Base-by-base conservation (phyloP, 1,140 invertebrate genomes). In the Acromyrmex echinatior region DNA sequence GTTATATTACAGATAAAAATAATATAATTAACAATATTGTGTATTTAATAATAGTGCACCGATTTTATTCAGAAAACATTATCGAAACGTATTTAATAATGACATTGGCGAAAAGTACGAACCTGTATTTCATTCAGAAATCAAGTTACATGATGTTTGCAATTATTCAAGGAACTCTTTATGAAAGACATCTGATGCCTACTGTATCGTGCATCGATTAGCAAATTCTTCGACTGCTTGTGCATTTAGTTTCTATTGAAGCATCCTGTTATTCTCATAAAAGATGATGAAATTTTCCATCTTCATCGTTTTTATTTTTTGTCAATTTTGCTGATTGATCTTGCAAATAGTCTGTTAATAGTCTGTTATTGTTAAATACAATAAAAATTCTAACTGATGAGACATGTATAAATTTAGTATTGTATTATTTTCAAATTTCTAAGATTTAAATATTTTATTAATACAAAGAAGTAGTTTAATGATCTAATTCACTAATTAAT, bases 281-380 rank as follows among this genome's bases (percentile, higher is more conserved):
- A 88, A 85, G 81, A 86, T 80, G 74, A 88, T 39, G 79, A 68
- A 92, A 92, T 89, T 80, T 66, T 62, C 77, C 18, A 21, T n/a
- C 25, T 56, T 66, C 71, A 63, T 82, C 3, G 77, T 71, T 71
- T 14, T 53, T 53, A 10, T 68, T 70, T 70, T 70, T 71, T 71
- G 58, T 3, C 10, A 56, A 51, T 80, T 80, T 70, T 10, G 78
- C 78, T 56, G 49, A 81, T 21, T 71, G 9, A n/a, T 71, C 31
- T 39, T 56, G 31, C 31, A 35, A 81, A 7, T 10, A 39, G 49
- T 9, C 5, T 49, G 18, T 56, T 70, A 51, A 53, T 68, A 56
- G 21, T 21, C 21, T 21, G 21, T 21, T 21, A 21, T 21, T 12
- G 2, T 77, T 31, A 14, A 78, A 31, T 49, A 10, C 45, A n/a